A percentile compares a stretch with the other conserved stretches of the same genome.
Conservation (phyloP, 2,797 vertebrate genomes). For the Heteromormyrus szaboi region DNA sequence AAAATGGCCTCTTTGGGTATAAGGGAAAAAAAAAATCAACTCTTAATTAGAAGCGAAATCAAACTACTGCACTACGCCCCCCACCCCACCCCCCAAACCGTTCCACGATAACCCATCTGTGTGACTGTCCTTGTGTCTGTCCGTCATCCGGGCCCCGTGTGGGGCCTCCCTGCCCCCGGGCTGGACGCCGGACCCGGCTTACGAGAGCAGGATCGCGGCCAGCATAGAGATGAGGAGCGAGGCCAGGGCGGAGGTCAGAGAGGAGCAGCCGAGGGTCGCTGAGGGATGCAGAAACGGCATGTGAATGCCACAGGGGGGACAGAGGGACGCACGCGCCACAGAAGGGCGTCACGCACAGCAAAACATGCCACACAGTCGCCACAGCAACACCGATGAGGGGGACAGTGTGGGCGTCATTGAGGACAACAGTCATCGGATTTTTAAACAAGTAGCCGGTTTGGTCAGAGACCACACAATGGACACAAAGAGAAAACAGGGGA, state of each 20-base stretch:
- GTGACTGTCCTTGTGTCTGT: not conserved
- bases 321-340: slow-evolving; percentile 38
- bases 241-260: slow-evolving; percentile 74
- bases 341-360: slow-evolving; percentile 24
- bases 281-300: slow-evolving; percentile 32
- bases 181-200: slow-evolving; percentile 48
- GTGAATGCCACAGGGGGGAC: slow-evolving; percentile 8
- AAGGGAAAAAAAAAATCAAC: not conserved
- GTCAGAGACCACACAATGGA: slow-evolving; percentile 34
- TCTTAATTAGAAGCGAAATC: not conserved
- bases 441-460: not conserved
- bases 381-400: not conserved
- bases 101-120: slow-evolving; percentile 2
- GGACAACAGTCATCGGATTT: not conserved
- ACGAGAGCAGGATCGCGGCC: slow-evolving; percentile 75
- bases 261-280: slow-evolving; percentile 81
- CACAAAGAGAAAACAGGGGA: slow-evolving; percentile 60
- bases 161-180: not conserved
- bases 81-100: not conserved
- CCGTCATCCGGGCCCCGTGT: not conserved
- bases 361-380: not conserved
- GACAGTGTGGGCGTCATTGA: not conserved
- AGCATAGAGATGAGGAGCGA: slow-evolving; percentile 75
- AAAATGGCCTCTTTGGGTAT: not conserved
- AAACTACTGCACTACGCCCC: not conserved